A percentile compares a stretch with the other conserved stretches of the same genome.
phyloP scores from a whole-genome alignment of 2,797 vertebrate genomes.

The Hipposideros larvatus region DNA sequence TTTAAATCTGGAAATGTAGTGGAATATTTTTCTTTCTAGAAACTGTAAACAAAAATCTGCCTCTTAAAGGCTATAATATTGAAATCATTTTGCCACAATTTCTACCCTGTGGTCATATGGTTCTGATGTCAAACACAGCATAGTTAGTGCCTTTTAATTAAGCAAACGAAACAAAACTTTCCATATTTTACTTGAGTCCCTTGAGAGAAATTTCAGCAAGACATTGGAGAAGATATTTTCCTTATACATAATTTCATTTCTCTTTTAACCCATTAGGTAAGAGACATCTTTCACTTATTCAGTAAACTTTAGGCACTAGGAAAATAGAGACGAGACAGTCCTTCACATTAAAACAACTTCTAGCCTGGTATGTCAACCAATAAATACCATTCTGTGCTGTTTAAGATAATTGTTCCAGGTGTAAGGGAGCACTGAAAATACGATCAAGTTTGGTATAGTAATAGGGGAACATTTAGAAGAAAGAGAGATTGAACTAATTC shows the following conservation, averaged over 20 bases:
- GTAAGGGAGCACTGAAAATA: background rate
- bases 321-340: background rate
- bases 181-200: background rate
- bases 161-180: background rate
- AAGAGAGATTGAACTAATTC: background rate
- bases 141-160: background rate
- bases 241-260: conserved; percentile 47
- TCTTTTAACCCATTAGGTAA: background rate
- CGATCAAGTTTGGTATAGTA: background rate
- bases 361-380: background rate
- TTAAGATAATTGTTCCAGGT: background rate
- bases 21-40: background rate
- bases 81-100: background rate
- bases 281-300: background rate
- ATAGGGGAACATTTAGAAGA: background rate
- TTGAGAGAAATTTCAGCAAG: conserved; percentile 36
- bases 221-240: background rate
- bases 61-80: background rate
- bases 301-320: background rate
- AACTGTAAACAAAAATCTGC: conserved; percentile 31
- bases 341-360: background rate
- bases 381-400: background rate
- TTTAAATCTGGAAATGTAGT: conserved; percentile 12
- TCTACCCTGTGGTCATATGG: background rate
- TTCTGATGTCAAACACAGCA: background rate